Evolutionary conservation across 2,113 vertebrate genomes (phyloP).

Genomic region (Bubo bubo): DNA sequence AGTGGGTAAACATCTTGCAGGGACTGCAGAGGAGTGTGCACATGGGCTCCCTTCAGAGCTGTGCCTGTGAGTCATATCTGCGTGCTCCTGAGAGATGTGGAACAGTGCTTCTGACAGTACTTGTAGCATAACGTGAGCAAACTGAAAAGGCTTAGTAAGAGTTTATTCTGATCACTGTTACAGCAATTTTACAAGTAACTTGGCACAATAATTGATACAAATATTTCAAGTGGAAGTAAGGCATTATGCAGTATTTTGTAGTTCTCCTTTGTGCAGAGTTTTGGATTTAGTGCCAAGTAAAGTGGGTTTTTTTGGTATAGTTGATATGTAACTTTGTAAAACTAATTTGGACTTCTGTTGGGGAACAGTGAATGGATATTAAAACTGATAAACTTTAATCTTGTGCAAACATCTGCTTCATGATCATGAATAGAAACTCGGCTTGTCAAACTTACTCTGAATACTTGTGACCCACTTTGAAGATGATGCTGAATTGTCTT

Average conservation of each 20-base stretch:
- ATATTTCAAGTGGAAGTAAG: not conserved
- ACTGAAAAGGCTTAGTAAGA: not conserved
- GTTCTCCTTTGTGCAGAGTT: not conserved
- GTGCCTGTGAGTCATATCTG: slow-evolving; percentile 32
- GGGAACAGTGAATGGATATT: not conserved
- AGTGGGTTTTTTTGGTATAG: not conserved
- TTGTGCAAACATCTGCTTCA: not conserved
- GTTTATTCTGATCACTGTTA: not conserved
- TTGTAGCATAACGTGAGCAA: not conserved
- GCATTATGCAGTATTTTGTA: not conserved
- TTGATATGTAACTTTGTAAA: not conserved
- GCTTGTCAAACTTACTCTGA: not conserved
- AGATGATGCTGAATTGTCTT: not conserved
- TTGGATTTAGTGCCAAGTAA: not conserved
- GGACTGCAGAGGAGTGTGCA: slow-evolving; percentile 59
- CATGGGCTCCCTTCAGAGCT: slow-evolving; percentile 47
- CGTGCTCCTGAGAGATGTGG: not conserved
- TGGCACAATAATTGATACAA: not conserved
- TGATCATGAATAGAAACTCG: not conserved
- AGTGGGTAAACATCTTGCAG: slow-evolving; percentile 32
- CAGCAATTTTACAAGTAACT: not conserved
- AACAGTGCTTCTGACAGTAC: not conserved
- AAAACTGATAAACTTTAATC: not conserved
- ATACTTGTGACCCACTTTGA: not conserved
- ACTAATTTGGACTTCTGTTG: not conserved